A percentile compares a stretch with the other conserved stretches of the same genome.
These are phyloP conservation scores for Eumacrocentrus americanus DNA, from an alignment of 2,888 invertebrate species.

Conservation along the genomic window DNA sequence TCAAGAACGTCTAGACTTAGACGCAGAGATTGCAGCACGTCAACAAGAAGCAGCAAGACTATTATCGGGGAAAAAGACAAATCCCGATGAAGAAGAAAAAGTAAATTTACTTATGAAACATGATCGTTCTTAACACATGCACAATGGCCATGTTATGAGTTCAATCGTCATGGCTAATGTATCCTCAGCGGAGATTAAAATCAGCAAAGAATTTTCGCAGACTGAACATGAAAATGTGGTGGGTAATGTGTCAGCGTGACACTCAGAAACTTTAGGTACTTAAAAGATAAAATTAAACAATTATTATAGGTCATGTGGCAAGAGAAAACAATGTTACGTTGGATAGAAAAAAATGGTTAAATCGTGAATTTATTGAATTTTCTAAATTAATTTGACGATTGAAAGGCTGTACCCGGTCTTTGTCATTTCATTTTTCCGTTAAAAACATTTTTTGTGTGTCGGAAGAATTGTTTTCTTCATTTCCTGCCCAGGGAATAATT, in stretches of 20 bases:
- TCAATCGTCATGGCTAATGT: conserved; percentile 38
- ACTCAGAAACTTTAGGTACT: conserved; percentile 48
- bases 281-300: no score
- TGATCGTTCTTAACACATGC: conserved; percentile 55
- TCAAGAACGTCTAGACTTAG: conserved; percentile 34
- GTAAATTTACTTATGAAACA: conserved; percentile 50
- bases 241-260: conserved; percentile 47
- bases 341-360: conserved; percentile 3
- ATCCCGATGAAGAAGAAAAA: conserved; percentile 51
- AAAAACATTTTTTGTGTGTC: background rate
- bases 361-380: conserved; percentile 1
- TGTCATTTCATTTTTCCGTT: conserved; percentile 31
- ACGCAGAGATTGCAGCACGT: conserved; percentile 45
- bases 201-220: conserved; percentile 25
- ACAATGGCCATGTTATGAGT: conserved; percentile 48
- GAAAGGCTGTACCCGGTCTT: conserved; percentile 39
- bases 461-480: no score
- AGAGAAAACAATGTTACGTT: conserved; percentile 14
- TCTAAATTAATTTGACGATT: conserved; percentile 8
- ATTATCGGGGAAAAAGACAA: conserved; percentile 40
- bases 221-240: conserved; percentile 42
- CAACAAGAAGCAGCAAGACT: conserved; percentile 44
- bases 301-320: conserved; percentile 41
- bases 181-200: conserved; percentile 28
- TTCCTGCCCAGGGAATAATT: conserved; percentile 50